phyloP scores from a whole-genome alignment of 2,797 vertebrate genomes.

The Masticophis lateralis region DNA sequence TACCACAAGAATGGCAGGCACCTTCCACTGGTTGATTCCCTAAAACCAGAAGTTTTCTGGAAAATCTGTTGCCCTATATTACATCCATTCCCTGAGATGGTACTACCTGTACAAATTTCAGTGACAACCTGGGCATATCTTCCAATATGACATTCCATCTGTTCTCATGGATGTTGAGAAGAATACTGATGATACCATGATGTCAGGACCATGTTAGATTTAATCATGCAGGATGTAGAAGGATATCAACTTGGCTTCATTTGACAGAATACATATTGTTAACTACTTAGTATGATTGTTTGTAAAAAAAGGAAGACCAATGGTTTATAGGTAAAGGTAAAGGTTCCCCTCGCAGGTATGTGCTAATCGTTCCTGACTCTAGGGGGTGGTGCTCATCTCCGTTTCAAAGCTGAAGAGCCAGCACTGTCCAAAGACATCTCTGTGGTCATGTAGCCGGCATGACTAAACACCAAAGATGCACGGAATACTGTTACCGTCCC shows the following conservation, averaged over 20 bases:
- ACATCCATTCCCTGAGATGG: background rate
- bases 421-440: no score
- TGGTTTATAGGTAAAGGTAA: background rate
- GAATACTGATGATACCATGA: background rate
- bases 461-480: no score
- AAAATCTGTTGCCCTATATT: background rate
- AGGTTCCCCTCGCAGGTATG: no score
- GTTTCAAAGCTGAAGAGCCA: no score
- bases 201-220: background rate
- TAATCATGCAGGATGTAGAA: background rate
- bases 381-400: no score
- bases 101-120: background rate
- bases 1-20: background rate
- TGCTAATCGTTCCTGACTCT: no score
- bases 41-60: background rate
- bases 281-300: background rate
- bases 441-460: no score
- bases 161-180: background rate
- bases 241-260: background rate
- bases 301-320: background rate
- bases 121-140: background rate
- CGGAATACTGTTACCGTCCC: no score
- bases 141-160: background rate
- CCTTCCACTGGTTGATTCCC: background rate
- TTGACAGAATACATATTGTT: background rate